Base-by-base conservation (phyloP, 2,113 vertebrate genomes). In the Aleadryas rufinucha region DNA sequence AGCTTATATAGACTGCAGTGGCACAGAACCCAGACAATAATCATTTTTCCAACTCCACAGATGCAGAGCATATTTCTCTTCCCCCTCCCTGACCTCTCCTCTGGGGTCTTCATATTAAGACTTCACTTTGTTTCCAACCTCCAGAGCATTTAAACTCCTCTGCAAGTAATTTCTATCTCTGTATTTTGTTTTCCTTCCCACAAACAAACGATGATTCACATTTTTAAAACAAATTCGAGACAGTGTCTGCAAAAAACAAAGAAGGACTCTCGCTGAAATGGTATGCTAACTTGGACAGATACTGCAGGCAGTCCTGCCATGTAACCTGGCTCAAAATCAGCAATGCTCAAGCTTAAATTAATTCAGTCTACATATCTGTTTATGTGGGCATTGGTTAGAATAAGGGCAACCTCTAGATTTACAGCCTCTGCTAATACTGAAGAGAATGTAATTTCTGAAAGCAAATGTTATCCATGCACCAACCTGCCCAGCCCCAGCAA, bases 211-310 rank as follows among this genome's bases (percentile, higher is more conserved):
- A 84, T 75, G 45, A 92, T 84, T 87, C 87, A 87, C 30, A 71
- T 94, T 88, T 92, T 80, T 19, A 41, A 79, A 88, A 90, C 65
- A 15, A 81, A 87, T 93, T 30, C 83, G 70, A 90, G 84, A 84
- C 84, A 80, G 39, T 27, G 16, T 78, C 53, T 91, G 78, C 59
- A 39, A 90, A 89, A 95, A 95, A 82, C 65, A 87, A 94, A 87
- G 86, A 54, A 80, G 64, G 31, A 72, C 53, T 79, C 74, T 95
- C 0, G 24, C 42, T 72, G 74, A 89, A 93, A 82, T 71, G 61
- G 61, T 90, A 94, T 94, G 84, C 31, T 94, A 76, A 89, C 84
- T 94, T 95, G 94, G 91, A 91, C 30, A 82, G 66, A 94, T 76
- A 75, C n/a, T 64, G n/a, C 39, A 72, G 2, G 5, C 69, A 93